Base-by-base conservation (phyloP, 2,113 vertebrate genomes). In the Steatornis caripensis region DNA sequence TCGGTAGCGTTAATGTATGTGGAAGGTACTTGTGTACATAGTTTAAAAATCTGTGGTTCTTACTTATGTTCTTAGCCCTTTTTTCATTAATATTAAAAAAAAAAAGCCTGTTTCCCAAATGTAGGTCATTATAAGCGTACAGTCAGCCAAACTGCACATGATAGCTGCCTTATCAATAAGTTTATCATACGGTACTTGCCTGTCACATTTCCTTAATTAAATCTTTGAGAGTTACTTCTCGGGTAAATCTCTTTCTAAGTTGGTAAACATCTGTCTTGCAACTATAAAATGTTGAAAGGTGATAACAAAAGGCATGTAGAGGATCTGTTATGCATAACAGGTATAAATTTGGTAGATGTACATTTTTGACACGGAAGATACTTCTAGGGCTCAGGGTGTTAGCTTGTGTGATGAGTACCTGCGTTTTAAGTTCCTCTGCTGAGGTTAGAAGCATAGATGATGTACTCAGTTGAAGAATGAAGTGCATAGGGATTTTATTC, bases 101-200 rank as follows among this genome's bases (percentile, higher is more conserved):
- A 43, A 45, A 18, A 12, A 26, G 21, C 18, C 27, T 27, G 9
- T 89, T 95, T 72, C 43, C 64, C 64, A 55, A 60, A 93, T 89
- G 87, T 89, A 94, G 93, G 94, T 92, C 76, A 49, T 0, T 37
- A 18, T 21, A 30, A 68, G 88, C 8, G 8, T 37, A 14, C 29
- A 27, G 48, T 24, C 58, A 76, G 64, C 36, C 58, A 11, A 23
- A 15, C 80, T 39, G 60, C 86, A 58, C 7, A 34, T 74, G 87
- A 29, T 78, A 58, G 69, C 61, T 79, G 95, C 26, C 82, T 94
- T 94, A 92, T 90, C 82, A 32, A 84, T 94, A 68, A 78, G 64
- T 91, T 93, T 66, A 89, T 95, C 26, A 5, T 78, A 80, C 86
- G 74, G 62, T n/a, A 20, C 71, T 93, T 34, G 84, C 55, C 53